Evolutionary conservation across 2,113 vertebrate species (phyloP).

Genomic region (Semnornis frantzii): DNA sequence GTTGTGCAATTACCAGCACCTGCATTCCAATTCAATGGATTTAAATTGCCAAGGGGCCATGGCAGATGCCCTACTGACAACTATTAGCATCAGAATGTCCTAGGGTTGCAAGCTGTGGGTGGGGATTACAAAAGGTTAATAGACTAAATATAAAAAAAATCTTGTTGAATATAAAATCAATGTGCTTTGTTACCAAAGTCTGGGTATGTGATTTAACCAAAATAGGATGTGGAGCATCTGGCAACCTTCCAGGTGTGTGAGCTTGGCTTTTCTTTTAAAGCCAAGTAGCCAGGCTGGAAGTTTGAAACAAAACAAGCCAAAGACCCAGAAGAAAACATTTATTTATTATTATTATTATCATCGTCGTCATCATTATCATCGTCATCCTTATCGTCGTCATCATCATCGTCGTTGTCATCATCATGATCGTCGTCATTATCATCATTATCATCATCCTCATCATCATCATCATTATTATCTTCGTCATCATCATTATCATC

Average conservation of each 20-base stretch:
- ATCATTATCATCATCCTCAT: too few species aligned
- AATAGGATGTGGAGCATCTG: conserved; percentile 72
- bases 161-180: conserved; percentile 79
- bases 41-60: conserved; percentile 64
- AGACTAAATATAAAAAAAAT: conserved; percentile 79
- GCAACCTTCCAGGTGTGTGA: conserved; percentile 61
- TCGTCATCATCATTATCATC: too few species aligned
- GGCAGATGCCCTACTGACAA: conserved; percentile 75
- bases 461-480: too few species aligned
- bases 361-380: too few species aligned
- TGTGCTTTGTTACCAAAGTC: conserved; percentile 71
- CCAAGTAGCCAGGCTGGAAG: conserved; percentile 49
- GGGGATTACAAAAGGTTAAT: conserved; percentile 80
- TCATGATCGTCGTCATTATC: too few species aligned
- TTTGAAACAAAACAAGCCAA: conserved; percentile 45
- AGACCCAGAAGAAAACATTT: conserved; percentile 20
- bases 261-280: conserved; percentile 48
- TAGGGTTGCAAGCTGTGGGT: conserved; percentile 70
- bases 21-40: conserved; percentile 71
- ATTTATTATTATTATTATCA: too few species aligned
- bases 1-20: conserved; percentile 70
- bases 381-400: too few species aligned
- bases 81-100: conserved; percentile 72
- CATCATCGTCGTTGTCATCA: too few species aligned
- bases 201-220: conserved; percentile 77